These are phyloP conservation scores for Poeciliopsis presidionis DNA, from an alignment of 2,797 vertebrate genomes.

Conservation along the genomic window DNA sequence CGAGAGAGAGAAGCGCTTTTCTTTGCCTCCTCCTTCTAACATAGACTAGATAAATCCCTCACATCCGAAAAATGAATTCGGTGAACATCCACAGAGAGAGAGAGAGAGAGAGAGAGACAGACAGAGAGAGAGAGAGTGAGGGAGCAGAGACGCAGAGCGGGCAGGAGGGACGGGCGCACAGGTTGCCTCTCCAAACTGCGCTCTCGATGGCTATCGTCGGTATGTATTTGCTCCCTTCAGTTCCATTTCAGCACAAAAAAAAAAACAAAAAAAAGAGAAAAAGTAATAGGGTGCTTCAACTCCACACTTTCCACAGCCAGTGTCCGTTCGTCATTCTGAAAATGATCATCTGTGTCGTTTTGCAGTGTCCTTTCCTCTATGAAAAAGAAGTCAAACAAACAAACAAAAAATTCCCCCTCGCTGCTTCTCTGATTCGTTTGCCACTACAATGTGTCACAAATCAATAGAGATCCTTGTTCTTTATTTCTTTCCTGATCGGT, in stretches of 20 bases:
- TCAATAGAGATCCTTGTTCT: conserved; percentile 21
- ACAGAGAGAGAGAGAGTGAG: conserved; percentile 1
- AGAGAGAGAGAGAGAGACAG: not conserved
- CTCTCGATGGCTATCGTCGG: conserved; percentile 41
- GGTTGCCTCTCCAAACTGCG: conserved; percentile 58
- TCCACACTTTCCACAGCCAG: conserved; percentile 57
- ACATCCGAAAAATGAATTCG: conserved; percentile 57
- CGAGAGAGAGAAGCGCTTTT: conserved; percentile 35
- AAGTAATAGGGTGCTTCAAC: conserved; percentile 61
- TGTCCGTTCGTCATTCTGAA: conserved; percentile 52
- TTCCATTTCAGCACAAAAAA: conserved; percentile 33
- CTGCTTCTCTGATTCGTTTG: not conserved
- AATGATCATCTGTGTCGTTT: conserved; percentile 25
- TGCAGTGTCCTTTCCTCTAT: conserved; percentile 5
- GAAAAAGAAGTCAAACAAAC: not conserved
- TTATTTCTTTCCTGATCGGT: conserved; percentile 19
- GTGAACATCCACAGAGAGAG: conserved; percentile 57
- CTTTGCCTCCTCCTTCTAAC: conserved; percentile 65
- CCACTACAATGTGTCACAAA: conserved; percentile 3
- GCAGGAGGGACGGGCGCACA: conserved; percentile 53
- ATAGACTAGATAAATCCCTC: conserved; percentile 73
- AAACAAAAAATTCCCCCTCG: conserved; percentile 7
- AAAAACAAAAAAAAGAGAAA: not conserved
- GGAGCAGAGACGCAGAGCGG: conserved; percentile 8
- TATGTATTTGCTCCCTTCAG: conserved; percentile 56